phyloP scores from a whole-genome alignment of 2,888 invertebrate species.

The Lycia hirtaria region DNA sequence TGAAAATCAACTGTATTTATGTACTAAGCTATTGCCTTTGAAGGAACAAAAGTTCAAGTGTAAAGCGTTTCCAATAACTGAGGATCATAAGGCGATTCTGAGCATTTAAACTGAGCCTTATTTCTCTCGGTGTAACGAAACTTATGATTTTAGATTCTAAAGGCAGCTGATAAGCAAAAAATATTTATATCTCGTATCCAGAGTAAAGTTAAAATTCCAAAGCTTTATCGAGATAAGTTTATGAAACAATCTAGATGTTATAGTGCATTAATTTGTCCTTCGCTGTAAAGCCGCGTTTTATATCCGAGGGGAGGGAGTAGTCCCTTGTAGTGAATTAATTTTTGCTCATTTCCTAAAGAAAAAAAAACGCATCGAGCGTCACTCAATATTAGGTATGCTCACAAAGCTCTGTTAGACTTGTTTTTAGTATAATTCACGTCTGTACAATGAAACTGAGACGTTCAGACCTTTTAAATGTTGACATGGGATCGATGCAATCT shows the following conservation, averaged over 20 bases:
- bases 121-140: conserved; percentile 11
- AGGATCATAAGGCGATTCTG: conserved; percentile 15
- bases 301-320: conserved; percentile 6
- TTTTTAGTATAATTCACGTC: conserved; percentile 21
- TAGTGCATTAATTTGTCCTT: conserved; percentile 30
- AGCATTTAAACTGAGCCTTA: conserved; percentile 26
- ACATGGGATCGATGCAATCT: conserved; percentile 57
- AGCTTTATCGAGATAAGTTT: conserved; percentile 19
- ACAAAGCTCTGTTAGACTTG: conserved; percentile 28
- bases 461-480: conserved; percentile 33
- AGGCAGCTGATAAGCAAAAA: conserved; percentile 28
- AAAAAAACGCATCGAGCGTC: conserved; percentile 15
- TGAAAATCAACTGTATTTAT: conserved; percentile 27
- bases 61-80: neutral
- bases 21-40: conserved; percentile 28
- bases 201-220: conserved; percentile 28
- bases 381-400: conserved; percentile 38
- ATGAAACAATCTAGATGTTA: conserved; percentile 30
- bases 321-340: conserved; percentile 18
- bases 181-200: conserved; percentile 27
- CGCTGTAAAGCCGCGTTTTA: neutral
- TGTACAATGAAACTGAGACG: conserved; percentile 14
- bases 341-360: conserved; percentile 31
- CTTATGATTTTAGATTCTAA: conserved; percentile 31
- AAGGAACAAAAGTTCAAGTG: conserved; percentile 3